A percentile compares a stretch with the other conserved stretches of the same genome.
Evolutionary conservation across 2,113 vertebrate genomes (phyloP).

Genomic region (Pardalotus punctatus): DNA sequence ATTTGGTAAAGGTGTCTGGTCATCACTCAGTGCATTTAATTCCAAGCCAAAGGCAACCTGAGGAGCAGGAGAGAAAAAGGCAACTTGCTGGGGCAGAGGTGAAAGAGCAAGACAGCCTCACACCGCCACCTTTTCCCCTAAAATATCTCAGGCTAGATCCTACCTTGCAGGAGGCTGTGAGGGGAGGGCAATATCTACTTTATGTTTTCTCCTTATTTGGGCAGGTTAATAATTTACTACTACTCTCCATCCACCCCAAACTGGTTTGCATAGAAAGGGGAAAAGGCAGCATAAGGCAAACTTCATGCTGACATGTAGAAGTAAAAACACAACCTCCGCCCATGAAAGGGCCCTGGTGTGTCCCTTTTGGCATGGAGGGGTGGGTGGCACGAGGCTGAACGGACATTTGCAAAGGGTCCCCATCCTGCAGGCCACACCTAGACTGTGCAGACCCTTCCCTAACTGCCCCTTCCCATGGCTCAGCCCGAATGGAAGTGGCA

Average conservation of each 20-base stretch:
- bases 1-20: slow-evolving; percentile 71
- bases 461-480: not conserved
- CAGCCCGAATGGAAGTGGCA: not conserved
- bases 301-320: not conserved
- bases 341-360: not conserved
- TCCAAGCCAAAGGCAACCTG: slow-evolving; percentile 89
- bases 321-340: not conserved
- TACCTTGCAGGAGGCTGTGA: not conserved
- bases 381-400: not conserved
- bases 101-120: not conserved
- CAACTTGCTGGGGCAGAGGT: not conserved
- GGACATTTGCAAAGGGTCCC: not conserved
- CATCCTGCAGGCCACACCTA: not conserved
- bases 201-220: not conserved
- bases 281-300: not conserved
- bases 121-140: fast-evolving
- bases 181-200: not conserved
- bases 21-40: slow-evolving; percentile 72
- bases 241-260: not conserved
- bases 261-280: not conserved
- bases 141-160: not conserved
- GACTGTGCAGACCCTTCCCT: not conserved
- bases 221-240: not conserved
- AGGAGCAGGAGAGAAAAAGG: not conserved
- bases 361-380: not conserved